Percentiles rank a stretch among this genome's conserved stretches.
These are phyloP conservation scores for Sebastes vulpes DNA, from an alignment of 2,797 vertebrate genomes.

Conservation along the genomic window DNA sequence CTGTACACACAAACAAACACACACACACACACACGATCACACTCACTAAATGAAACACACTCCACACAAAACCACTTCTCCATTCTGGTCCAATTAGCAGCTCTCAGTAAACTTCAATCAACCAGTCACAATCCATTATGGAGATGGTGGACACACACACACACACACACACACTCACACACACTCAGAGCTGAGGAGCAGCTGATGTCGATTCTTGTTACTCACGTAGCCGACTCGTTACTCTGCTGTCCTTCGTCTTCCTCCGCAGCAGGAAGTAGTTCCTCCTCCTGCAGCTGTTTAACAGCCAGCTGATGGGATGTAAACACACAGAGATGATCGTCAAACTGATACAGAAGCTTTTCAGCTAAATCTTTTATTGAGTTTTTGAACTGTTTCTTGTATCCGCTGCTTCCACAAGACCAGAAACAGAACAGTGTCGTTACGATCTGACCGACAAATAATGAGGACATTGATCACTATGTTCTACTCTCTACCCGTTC, in stretches of 20 bases:
- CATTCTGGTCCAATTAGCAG: constrained; percentile 65
- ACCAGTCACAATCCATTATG: constrained; percentile 64
- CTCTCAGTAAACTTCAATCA: constrained; percentile 66
- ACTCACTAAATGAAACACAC: background rate
- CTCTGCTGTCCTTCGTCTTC: background rate
- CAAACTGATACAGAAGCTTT: background rate
- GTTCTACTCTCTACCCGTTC: too few species aligned
- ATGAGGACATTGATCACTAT: too few species aligned
- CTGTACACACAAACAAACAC: background rate
- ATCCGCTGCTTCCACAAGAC: background rate
- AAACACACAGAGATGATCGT: background rate
- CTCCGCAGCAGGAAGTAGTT: background rate
- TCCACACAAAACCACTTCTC: constrained; percentile 23
- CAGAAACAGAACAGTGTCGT: background rate
- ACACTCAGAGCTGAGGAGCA: background rate
- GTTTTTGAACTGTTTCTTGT: background rate
- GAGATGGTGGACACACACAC: background rate
- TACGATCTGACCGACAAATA: too few species aligned
- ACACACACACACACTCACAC: background rate
- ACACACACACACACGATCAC: background rate
- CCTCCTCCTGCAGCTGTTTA: background rate
- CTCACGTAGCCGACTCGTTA: background rate
- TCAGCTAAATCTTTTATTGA: too few species aligned
- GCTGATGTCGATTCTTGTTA: background rate
- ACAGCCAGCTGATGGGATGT: background rate